Conservation (phyloP, 2,113 vertebrate species). For the Peromyscus maniculatus region DNA sequence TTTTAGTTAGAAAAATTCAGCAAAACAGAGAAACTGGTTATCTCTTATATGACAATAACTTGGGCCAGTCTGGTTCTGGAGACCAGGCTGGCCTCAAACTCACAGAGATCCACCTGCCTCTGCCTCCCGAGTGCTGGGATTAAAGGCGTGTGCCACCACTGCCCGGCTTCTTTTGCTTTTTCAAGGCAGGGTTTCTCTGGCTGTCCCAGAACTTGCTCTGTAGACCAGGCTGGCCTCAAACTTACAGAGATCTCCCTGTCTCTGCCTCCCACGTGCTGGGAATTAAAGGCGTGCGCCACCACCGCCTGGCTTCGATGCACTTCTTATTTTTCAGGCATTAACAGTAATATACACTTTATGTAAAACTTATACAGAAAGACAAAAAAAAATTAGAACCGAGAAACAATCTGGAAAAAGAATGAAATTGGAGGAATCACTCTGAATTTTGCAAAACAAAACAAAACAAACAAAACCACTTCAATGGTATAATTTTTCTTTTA, state of each 20-base stretch:
- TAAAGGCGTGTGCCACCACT: no score
- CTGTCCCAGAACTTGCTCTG: background rate
- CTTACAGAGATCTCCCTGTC: background rate
- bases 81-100: no score
- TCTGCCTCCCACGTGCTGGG: background rate
- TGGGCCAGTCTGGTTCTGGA: background rate
- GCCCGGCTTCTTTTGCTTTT: background rate
- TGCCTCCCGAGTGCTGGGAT: no score
- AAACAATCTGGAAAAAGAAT: background rate
- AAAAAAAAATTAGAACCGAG: background rate
- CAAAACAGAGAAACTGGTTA: slow-evolving; percentile 15
- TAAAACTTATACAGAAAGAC: background rate
- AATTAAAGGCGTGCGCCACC: background rate
- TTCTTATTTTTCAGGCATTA: background rate
- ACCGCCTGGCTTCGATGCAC: background rate
- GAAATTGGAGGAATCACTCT: background rate
- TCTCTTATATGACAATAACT: background rate
- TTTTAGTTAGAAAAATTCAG: background rate
- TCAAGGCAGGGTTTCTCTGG: background rate
- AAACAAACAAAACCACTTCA: background rate
- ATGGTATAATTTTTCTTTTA: background rate
- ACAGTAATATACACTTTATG: background rate
- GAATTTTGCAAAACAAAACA: slow-evolving; percentile 8
- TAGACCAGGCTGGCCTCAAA: background rate
- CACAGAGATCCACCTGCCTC: no score